Conservation (phyloP, 2,113 vertebrate genomes). For the Vicugna pacos region DNA sequence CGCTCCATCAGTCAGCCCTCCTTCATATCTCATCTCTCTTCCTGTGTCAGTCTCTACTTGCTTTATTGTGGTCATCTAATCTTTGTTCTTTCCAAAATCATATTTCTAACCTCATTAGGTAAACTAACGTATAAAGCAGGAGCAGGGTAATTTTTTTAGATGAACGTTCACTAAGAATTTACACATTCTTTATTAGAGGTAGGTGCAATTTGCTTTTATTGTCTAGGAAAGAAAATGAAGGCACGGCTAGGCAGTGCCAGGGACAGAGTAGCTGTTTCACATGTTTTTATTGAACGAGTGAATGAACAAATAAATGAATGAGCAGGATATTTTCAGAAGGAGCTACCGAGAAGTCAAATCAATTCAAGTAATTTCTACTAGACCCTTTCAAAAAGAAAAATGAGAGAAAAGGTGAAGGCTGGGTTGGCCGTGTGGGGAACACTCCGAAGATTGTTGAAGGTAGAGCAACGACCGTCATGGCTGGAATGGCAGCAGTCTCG, state of each 20-base stretch:
- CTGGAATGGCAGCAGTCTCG: background rate
- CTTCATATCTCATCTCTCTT: background rate
- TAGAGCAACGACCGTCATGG: background rate
- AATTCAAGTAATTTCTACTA: background rate
- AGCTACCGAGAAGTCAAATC: background rate
- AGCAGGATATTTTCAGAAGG: background rate
- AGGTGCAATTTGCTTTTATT: background rate
- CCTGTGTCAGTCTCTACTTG: background rate
- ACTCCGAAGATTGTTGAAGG: background rate
- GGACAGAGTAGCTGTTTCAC: background rate
- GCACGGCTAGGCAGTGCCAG: background rate
- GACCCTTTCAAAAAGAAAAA: background rate
- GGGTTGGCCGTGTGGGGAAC: background rate
- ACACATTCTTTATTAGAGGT: background rate
- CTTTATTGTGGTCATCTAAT: background rate
- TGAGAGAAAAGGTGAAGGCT: background rate
- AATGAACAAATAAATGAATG: background rate
- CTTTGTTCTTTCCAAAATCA: background rate
- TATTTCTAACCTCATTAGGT: background rate
- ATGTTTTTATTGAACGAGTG: background rate
- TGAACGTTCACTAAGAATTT: background rate
- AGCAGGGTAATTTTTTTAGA: background rate
- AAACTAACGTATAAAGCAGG: background rate
- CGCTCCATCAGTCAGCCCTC: fast-evolving
- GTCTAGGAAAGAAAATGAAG: background rate